A percentile compares a stretch with the other conserved stretches of the same genome.
Evolutionary conservation across 2,797 vertebrate genomes (phyloP).

Genomic region (Arnoldichthys spilopterus): DNA sequence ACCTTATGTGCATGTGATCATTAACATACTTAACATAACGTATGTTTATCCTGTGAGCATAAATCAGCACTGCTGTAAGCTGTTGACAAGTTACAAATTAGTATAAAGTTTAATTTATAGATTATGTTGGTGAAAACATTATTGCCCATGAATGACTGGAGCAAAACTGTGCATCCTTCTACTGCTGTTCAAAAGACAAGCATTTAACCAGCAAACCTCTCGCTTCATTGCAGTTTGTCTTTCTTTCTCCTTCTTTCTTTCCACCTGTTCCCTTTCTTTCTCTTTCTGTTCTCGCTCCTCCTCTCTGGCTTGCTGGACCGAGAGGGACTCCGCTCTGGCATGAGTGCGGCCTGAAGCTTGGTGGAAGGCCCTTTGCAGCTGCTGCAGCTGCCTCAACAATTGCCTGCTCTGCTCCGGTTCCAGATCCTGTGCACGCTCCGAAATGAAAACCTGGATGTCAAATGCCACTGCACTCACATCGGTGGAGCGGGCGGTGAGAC

Average conservation of each 20-base stretch:
- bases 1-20: background rate
- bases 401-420: conserved; percentile 86
- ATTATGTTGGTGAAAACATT: background rate
- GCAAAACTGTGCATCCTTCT: conserved; percentile 2
- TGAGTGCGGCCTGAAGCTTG: conserved; percentile 75
- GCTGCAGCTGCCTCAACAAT: conserved; percentile 86
- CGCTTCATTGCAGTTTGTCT: conserved; percentile 69
- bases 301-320: conserved; percentile 73
- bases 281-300: conserved; percentile 63
- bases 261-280: conserved; percentile 61
- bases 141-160: background rate
- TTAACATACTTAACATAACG: background rate
- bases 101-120: background rate
- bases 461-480: conserved; percentile 82
- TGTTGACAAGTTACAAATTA: background rate
- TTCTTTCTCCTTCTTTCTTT: conserved; percentile 60
- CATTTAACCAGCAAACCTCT: conserved; percentile 77
- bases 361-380: conserved; percentile 87
- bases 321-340: conserved; percentile 78
- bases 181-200: conserved; percentile 11
- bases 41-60: background rate
- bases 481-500: conserved; percentile 74
- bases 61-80: background rate
- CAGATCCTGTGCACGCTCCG: conserved; percentile 88
- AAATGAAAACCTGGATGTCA: conserved; percentile 89